These are phyloP conservation scores for Cistogaster globosa DNA, from an alignment of 2,888 invertebrate genomes.

Conservation along the genomic window DNA sequence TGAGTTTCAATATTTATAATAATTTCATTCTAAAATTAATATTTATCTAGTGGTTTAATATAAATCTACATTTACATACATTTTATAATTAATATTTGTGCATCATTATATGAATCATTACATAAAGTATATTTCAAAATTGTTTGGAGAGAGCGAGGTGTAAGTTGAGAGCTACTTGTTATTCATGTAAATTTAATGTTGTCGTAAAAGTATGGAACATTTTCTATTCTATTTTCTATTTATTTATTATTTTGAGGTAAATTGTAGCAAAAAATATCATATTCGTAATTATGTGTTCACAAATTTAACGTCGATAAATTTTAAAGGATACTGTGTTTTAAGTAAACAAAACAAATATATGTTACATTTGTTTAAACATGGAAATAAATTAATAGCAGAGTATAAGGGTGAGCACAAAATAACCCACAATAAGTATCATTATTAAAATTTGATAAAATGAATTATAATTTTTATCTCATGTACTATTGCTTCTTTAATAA, in stretches of 20 bases:
- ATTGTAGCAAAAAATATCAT: no score
- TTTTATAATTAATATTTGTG: conserved; percentile 4
- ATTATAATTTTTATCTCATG: no score
- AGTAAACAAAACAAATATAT: no score
- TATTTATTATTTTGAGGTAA: background rate
- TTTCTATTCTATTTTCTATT: background rate
- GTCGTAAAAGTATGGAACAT: background rate
- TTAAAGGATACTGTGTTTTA: no score
- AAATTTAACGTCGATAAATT: no score
- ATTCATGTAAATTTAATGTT: background rate
- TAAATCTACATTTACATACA: conserved; percentile 30
- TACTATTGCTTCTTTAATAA: no score
- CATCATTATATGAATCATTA: conserved; percentile 25
- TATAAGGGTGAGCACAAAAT: no score
- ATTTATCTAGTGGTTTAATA: conserved; percentile 33
- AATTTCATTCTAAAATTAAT: conserved; percentile 40
- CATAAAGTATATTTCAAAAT: conserved; percentile 14
- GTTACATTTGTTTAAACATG: no score
- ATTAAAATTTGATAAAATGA: no score
- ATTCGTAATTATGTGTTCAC: no score
- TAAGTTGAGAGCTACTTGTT: background rate
- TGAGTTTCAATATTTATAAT: background rate
- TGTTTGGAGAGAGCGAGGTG: background rate
- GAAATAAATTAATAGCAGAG: no score
- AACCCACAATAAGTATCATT: no score